These are phyloP conservation scores for Pantala flavescens DNA, from an alignment of 1,140 invertebrate genomes.

Conservation along the genomic window DNA sequence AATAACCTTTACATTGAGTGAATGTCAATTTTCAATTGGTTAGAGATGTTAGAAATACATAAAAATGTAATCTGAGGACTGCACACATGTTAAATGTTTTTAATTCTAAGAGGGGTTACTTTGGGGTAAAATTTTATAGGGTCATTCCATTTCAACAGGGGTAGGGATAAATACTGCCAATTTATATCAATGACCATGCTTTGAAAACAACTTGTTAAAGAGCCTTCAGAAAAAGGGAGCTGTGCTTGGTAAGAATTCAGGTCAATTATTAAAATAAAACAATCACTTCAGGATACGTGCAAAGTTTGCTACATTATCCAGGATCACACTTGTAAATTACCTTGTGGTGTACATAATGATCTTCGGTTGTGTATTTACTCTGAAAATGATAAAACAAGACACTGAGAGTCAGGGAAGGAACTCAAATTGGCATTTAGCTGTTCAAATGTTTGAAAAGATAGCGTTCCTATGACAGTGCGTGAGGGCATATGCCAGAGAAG, in stretches of 20 bases:
- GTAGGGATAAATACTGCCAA: not conserved
- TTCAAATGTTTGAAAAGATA: not conserved
- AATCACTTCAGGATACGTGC: not conserved
- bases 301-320: not conserved
- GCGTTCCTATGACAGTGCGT: not conserved
- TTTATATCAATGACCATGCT: slow-evolving; percentile 6
- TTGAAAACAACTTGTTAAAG: not conserved
- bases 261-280: slow-evolving; percentile 5
- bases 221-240: not conserved
- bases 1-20: too few species aligned
- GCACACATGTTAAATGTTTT: not conserved
- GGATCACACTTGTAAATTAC: not conserved
- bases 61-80: too few species aligned
- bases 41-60: too few species aligned
- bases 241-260: not conserved
- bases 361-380: not conserved
- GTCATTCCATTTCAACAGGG: not conserved
- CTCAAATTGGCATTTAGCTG: not conserved
- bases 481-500: not conserved
- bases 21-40: too few species aligned
- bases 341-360: not conserved
- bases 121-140: not conserved
- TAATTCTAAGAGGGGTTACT: not conserved
- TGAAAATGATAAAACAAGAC: slow-evolving; percentile 10
- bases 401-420: slow-evolving; percentile 4